These are phyloP conservation scores for Heliconius congener DNA, from an alignment of 1,140 invertebrate species.

Conservation along the genomic window DNA sequence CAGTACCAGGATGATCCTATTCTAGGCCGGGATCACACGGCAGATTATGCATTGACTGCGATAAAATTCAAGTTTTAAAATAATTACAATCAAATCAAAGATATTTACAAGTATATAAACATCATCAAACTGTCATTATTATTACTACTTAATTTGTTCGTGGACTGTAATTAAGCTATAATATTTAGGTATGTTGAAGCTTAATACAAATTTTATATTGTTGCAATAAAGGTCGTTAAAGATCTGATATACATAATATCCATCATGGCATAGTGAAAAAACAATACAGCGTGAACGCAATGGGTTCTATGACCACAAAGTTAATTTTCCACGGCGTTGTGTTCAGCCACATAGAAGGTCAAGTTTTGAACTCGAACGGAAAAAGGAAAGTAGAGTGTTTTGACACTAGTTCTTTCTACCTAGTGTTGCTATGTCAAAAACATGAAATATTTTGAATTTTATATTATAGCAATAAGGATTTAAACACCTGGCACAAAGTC, in stretches of 20 bases:
- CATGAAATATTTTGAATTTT: background rate
- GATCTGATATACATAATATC: background rate
- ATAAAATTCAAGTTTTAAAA: background rate
- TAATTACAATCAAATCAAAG: constrained; percentile 11
- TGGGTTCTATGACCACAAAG: no score
- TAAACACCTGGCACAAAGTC: background rate
- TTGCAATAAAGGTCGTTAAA: background rate
- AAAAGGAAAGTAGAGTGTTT: no score
- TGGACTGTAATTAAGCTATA: background rate
- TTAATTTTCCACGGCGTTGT: no score
- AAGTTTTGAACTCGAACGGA: no score
- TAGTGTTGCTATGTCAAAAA: no score
- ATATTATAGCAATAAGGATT: background rate
- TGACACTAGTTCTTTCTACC: no score
- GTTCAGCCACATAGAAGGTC: no score
- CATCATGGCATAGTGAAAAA: no score
- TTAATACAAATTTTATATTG: background rate
- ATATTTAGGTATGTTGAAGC: background rate
- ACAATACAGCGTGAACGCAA: no score
- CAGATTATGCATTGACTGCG: background rate
- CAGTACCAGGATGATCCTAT: no score
- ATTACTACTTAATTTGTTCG: background rate
- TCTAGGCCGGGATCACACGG: no score
- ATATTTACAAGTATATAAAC: constrained; percentile 10
- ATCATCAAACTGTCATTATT: background rate